phyloP scores from a whole-genome alignment of 2,888 invertebrate genomes.

The Auanema sp. region DNA sequence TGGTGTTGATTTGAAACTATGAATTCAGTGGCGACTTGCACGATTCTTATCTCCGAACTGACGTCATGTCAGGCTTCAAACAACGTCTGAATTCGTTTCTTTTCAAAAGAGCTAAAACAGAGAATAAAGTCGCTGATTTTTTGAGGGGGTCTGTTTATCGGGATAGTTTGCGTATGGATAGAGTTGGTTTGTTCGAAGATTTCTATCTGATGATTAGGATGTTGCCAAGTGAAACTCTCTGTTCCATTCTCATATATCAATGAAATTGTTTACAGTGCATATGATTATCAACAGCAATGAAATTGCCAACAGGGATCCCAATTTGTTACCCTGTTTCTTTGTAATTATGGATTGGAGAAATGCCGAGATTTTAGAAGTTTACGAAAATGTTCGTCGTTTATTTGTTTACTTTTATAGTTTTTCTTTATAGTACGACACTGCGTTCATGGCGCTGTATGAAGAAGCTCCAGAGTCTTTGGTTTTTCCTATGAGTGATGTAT shows the following conservation, averaged over 20 bases:
- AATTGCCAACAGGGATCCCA: neutral
- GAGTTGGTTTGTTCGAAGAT: conserved; percentile 11
- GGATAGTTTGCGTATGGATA: conserved; percentile 5
- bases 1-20: neutral
- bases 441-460: conserved; percentile 5
- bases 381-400: conserved; percentile 8
- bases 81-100: conserved; percentile 36
- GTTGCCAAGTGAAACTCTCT: too few relatives aligned
- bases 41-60: neutral
- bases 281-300: neutral
- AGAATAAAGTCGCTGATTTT: conserved; percentile 25
- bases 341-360: conserved; percentile 41
- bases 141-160: conserved; percentile 17
- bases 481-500: too few relatives aligned
- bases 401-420: neutral
- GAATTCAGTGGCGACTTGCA: neutral
- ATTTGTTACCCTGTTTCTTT: conserved; percentile 26
- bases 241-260: too few relatives aligned
- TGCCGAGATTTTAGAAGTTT: conserved; percentile 27
- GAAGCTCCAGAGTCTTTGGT: too few relatives aligned
- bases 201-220: conserved; percentile 19
- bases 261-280: neutral
- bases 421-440: conserved; percentile 19
- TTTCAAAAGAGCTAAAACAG: conserved; percentile 27
- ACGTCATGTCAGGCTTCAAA: conserved; percentile 31